phyloP scores from a whole-genome alignment of 2,888 invertebrate species.

The Caenorhabditis sp. region DNA sequence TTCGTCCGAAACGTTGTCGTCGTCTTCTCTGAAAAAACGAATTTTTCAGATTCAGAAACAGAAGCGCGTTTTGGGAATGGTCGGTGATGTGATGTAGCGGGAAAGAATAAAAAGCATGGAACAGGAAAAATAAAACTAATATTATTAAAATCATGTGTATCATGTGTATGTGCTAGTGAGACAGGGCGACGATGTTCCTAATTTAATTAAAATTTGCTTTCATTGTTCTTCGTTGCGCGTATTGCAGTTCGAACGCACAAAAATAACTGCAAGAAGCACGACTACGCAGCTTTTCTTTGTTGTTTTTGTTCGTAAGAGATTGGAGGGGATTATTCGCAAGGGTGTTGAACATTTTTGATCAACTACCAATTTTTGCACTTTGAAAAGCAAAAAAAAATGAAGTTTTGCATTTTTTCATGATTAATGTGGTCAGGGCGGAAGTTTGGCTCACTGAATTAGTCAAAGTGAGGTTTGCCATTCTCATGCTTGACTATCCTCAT shows the following conservation, averaged over 20 bases:
- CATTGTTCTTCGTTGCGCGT: slow-evolving; percentile 58
- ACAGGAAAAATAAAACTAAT: slow-evolving; percentile 62
- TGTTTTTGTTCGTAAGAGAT: too few relatives aligned
- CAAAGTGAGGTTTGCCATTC: background rate
- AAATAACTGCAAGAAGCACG: slow-evolving; percentile 42
- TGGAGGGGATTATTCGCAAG: too few relatives aligned
- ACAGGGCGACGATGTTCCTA: slow-evolving; percentile 50
- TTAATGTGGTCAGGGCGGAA: slow-evolving; percentile 38
- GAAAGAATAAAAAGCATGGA: slow-evolving; percentile 1
- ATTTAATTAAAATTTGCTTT: slow-evolving; percentile 68
- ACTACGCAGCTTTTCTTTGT: slow-evolving; percentile 4
- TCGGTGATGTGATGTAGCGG: background rate
- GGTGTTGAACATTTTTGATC: slow-evolving; percentile 16
- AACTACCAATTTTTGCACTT: slow-evolving; percentile 3
- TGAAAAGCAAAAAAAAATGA: background rate
- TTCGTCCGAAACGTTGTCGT: slow-evolving; percentile 57
- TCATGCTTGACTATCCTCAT: too few relatives aligned
- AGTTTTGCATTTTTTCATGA: background rate
- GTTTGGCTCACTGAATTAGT: slow-evolving; percentile 38
- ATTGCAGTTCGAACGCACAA: slow-evolving; percentile 51
- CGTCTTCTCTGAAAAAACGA: slow-evolving; percentile 66
- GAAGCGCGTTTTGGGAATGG: background rate
- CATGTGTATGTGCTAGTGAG: slow-evolving; percentile 61
- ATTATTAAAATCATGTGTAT: slow-evolving; percentile 68
- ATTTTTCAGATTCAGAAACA: slow-evolving; percentile 33